Conservation (phyloP, 23 tunicate genomes). For the Phallusia fumigata region DNA sequence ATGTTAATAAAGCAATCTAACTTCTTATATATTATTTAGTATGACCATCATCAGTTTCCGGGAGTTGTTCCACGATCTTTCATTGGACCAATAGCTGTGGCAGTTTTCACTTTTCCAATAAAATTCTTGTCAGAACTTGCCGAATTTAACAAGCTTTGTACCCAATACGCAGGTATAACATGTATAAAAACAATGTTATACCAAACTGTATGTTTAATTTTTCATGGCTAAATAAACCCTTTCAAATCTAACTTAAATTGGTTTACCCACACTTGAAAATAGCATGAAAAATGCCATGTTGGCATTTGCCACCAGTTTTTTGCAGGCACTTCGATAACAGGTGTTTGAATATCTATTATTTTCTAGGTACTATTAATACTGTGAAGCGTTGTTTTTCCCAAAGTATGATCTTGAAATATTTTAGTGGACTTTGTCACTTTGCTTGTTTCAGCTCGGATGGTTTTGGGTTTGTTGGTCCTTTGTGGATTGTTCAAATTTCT, state of each 20-base stretch:
- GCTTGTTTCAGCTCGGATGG: slow-evolving; percentile 33
- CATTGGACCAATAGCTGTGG: slow-evolving; percentile 70
- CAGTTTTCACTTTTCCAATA: slow-evolving; percentile 40
- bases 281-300: too few relatives aligned
- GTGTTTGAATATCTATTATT: background rate
- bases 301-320: too few relatives aligned
- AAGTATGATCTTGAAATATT: too few relatives aligned
- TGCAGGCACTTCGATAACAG: too few relatives aligned
- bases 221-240: too few relatives aligned
- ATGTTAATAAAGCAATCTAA: too few relatives aligned
- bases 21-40: slow-evolving; percentile 24
- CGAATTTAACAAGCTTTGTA: slow-evolving; percentile 16
- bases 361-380: too few relatives aligned
- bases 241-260: too few relatives aligned
- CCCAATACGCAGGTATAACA: slow-evolving; percentile 59
- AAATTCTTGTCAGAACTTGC: background rate
- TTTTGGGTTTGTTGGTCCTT: slow-evolving; percentile 39
- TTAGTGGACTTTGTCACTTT: background rate
- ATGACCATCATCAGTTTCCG: slow-evolving; percentile 88
- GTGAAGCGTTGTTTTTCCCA: too few relatives aligned
- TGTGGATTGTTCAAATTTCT: slow-evolving; percentile 48
- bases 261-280: too few relatives aligned
- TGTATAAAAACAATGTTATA: background rate
- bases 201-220: too few relatives aligned
- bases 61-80: slow-evolving; percentile 95